Conservation (phyloP, 1,140 invertebrate species). For the Eumeta japonica region DNA sequence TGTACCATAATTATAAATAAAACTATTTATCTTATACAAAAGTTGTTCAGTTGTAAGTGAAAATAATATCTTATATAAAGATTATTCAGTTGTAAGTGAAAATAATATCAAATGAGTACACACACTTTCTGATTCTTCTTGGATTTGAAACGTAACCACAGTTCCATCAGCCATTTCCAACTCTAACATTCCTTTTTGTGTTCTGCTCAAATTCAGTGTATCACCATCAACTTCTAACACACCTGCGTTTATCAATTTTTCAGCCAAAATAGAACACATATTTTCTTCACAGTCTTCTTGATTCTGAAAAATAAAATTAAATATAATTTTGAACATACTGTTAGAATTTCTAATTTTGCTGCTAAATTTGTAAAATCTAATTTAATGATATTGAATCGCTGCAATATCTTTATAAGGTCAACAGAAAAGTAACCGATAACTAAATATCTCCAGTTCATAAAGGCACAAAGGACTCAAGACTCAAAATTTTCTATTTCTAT, state of each 20-base stretch:
- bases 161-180: slow-evolving; percentile 22
- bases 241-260: slow-evolving; percentile 24
- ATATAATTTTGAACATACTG: background rate
- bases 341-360: slow-evolving; percentile 2
- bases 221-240: slow-evolving; percentile 17
- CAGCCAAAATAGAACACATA: slow-evolving; percentile 21
- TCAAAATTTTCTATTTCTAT: no score
- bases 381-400: no score
- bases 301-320: background rate
- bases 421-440: no score
- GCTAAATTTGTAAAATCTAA: slow-evolving; percentile 6
- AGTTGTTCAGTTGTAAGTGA: no score
- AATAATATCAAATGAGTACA: no score
- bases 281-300: slow-evolving; percentile 3
- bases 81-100: no score
- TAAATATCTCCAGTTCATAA: no score
- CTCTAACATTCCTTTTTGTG: slow-evolving; percentile 17
- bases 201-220: slow-evolving; percentile 9
- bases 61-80: no score
- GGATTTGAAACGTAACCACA: slow-evolving; percentile 20
- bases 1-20: no score
- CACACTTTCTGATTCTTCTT: slow-evolving; percentile 27
- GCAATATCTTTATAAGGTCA: no score
- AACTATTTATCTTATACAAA: no score
- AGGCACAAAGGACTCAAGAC: no score